A percentile compares a stretch with the other conserved stretches of the same genome.
phyloP scores from a whole-genome alignment of 2,113 vertebrate species.

The Phylloscopus whistleri region DNA sequence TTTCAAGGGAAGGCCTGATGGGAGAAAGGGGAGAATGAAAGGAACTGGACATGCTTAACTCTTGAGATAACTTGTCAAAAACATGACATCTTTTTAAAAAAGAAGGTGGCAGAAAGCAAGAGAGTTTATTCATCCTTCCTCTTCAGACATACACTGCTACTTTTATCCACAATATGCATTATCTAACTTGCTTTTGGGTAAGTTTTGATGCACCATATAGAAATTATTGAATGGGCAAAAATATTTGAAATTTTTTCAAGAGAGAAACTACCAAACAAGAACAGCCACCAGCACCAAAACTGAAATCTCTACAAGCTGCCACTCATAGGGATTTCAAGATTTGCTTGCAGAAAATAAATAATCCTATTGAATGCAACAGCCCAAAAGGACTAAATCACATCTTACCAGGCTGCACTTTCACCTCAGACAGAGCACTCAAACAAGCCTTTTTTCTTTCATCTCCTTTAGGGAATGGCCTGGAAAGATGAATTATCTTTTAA shows the following conservation, averaged over 20 bases:
- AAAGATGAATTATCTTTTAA: slow-evolving; percentile 2
- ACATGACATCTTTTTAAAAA: accelerated
- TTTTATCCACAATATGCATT: background rate
- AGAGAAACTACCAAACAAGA: background rate
- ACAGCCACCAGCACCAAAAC: background rate
- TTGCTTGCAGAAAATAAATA: background rate
- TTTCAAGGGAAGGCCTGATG: background rate
- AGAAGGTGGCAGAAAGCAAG: background rate
- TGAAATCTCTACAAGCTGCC: background rate
- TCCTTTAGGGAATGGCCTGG: slow-evolving; percentile 94
- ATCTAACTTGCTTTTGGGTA: background rate
- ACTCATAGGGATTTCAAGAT: background rate
- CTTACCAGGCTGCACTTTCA: slow-evolving; percentile 94
- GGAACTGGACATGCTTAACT: background rate
- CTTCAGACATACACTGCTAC: background rate
- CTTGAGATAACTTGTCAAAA: background rate
- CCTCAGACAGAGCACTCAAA: slow-evolving; percentile 87
- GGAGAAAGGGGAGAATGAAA: background rate
- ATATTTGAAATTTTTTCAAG: background rate
- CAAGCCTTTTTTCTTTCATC: slow-evolving; percentile 94
- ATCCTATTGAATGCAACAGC: background rate
- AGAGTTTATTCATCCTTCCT: background rate
- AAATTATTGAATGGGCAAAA: background rate
- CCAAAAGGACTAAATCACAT: background rate
- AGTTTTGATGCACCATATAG: background rate